Conservation (phyloP, 2,888 invertebrate genomes). For the Idaea aversata region DNA sequence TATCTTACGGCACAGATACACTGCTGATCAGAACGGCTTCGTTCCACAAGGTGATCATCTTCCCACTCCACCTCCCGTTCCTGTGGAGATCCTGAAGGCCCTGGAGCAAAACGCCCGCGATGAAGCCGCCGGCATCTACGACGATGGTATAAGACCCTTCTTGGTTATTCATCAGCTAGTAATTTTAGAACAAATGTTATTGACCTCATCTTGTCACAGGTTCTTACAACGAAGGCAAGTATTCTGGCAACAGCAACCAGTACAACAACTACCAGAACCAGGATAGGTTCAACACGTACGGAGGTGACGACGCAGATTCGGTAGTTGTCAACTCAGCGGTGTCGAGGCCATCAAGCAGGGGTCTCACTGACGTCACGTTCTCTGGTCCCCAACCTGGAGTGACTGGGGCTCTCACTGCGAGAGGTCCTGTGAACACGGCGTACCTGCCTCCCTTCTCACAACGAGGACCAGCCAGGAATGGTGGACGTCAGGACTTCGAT, state of each 20-base stretch:
- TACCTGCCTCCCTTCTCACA: constrained; percentile 50
- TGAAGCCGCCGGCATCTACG: constrained; percentile 69
- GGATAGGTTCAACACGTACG: neutral
- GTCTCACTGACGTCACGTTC: neutral
- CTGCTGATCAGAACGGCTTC: constrained; percentile 71
- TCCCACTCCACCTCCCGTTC: constrained; percentile 68
- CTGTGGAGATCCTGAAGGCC: constrained; percentile 65
- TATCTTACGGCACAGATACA: constrained; percentile 49
- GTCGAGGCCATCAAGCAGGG: constrained; percentile 3
- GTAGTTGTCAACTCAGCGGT: constrained; percentile 52
- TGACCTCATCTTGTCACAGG: constrained; percentile 37
- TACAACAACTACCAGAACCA: constrained; percentile 16
- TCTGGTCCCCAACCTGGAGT: constrained; percentile 6
- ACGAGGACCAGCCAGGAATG: constrained; percentile 19
- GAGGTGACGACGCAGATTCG: constrained; percentile 41
- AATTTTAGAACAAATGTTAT: neutral
- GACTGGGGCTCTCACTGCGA: constrained; percentile 10
- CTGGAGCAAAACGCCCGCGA: constrained; percentile 70
- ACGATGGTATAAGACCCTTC: constrained; percentile 54
- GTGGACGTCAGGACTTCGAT: constrained; percentile 41
- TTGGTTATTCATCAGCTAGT: neutral
- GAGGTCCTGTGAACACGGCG: constrained; percentile 37
- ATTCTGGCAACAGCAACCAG: constrained; percentile 30
- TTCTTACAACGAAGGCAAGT: constrained; percentile 63
- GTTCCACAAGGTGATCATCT: constrained; percentile 67